Evolutionary conservation across 2,888 invertebrate genomes (phyloP).

Genomic region (Hetaerina titia): DNA sequence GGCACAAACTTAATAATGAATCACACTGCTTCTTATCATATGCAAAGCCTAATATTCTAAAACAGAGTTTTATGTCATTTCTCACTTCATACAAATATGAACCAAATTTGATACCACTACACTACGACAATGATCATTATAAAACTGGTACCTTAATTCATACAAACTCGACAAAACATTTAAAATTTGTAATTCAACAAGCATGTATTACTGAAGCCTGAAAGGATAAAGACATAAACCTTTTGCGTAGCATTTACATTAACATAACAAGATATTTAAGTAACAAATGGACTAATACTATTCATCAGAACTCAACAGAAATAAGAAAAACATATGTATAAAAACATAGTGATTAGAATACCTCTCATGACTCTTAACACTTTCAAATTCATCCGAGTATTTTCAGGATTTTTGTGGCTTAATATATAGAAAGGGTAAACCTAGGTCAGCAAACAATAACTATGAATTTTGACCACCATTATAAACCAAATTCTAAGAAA

Average conservation of each 20-base stretch:
- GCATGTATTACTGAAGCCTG: neutral
- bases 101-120: neutral
- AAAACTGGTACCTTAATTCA: neutral
- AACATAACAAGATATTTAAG: neutral
- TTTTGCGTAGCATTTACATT: neutral
- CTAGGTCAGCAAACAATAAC: no score
- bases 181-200: neutral
- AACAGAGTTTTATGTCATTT: neutral
- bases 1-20: neutral
- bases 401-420: no score
- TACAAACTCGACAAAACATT: neutral
- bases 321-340: neutral
- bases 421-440: no score
- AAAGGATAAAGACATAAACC: neutral
- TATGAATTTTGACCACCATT: no score
- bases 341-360: no score
- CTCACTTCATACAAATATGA: neutral
- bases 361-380: no score
- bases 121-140: neutral
- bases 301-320: neutral
- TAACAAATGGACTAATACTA: slow-evolving; percentile 1
- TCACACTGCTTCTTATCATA: neutral
- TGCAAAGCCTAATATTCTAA: neutral
- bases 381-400: no score
- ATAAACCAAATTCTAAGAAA: neutral